phyloP scores from a whole-genome alignment of 2,888 invertebrate species.

The Lithophane semibrunnea region DNA sequence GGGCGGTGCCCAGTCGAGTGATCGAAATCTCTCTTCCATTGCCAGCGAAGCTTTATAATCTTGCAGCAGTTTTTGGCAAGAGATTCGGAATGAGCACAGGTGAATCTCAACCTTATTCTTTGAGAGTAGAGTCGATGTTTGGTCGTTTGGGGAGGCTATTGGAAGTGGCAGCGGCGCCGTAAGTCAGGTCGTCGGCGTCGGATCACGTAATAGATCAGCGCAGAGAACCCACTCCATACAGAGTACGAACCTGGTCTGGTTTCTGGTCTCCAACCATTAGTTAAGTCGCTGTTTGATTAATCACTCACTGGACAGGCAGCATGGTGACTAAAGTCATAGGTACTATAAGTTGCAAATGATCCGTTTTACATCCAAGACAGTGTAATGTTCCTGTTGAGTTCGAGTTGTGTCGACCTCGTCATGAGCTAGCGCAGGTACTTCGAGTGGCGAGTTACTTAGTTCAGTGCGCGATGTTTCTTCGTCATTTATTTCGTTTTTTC shows the following conservation, averaged over 20 bases:
- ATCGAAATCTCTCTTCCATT: slow-evolving; percentile 63
- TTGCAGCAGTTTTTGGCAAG: slow-evolving; percentile 69
- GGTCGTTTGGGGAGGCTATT: slow-evolving; percentile 12
- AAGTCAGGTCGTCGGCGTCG: slow-evolving; percentile 50
- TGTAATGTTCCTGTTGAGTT: background rate
- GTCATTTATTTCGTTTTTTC: too few relatives aligned
- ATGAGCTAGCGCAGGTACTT: background rate
- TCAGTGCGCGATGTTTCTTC: background rate
- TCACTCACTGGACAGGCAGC: too few relatives aligned
- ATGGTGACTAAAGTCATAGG: too few relatives aligned
- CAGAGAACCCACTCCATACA: slow-evolving; percentile 13
- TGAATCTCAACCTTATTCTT: slow-evolving; percentile 24
- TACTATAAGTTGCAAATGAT: background rate
- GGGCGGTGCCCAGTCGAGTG: slow-evolving; percentile 33
- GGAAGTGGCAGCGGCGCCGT: slow-evolving; percentile 43
- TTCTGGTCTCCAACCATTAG: too few relatives aligned
- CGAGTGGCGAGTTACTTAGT: background rate
- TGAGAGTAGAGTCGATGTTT: slow-evolving; percentile 34
- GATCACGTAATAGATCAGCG: background rate
- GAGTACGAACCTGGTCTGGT: background rate
- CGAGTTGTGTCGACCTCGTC: background rate
- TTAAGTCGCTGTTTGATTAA: background rate
- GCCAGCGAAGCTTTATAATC: slow-evolving; percentile 67
- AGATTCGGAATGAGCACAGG: slow-evolving; percentile 5
- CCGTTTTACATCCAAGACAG: too few relatives aligned